Base-by-base conservation (phyloP, 2,888 invertebrate genomes). In the Phortica magna region DNA sequence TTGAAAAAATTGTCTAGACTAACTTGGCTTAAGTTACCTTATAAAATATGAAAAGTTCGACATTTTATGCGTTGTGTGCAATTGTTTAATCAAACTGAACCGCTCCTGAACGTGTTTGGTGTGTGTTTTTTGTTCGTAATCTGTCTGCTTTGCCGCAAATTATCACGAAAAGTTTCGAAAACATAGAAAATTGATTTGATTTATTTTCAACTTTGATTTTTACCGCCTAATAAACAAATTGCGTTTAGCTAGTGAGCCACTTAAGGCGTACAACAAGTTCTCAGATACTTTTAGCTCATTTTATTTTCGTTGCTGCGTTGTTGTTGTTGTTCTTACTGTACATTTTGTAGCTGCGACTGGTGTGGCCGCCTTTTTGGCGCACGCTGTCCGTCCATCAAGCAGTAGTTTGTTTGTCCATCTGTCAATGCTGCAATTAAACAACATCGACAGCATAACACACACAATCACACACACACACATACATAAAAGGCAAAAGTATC, bases 141-240 rank as follows among this genome's bases (percentile, higher is more conserved):
- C 59, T 17, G 22, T 22, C 59, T 61, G 3, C 22, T 61, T 61
- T 22, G n/a, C n/a, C 7, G 59, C 42, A 43, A 43, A 42, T 39
- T 48, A 43, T 68, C 48, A 68, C 42, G 22, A 39, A 42, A 17
- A 31, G 17, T 68, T 48, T 43, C 68, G 42, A 17, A 68, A 43
- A 68, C 39, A 68, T 19, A 19, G 19, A 14, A 39, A 14, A n/a
- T 12, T 65, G 22, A 80, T 88, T 88, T 88, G 87, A 88, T 85
- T 85, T 85, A 88, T 85, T 81, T 80, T 88, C 85, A 83, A 83
- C 85, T 88, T 86, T 86, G 88, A 86, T 86, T 86, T 86, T 88
- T 84, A 86, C 88, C 85, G 88, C 85, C 83, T 84, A 86, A 88
- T 86, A 88, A 86, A 86, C 85, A 86, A 85, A 85, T 65, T 14